phyloP scores from a whole-genome alignment of 2,888 invertebrate genomes.

The Drosophila niveifrons region DNA sequence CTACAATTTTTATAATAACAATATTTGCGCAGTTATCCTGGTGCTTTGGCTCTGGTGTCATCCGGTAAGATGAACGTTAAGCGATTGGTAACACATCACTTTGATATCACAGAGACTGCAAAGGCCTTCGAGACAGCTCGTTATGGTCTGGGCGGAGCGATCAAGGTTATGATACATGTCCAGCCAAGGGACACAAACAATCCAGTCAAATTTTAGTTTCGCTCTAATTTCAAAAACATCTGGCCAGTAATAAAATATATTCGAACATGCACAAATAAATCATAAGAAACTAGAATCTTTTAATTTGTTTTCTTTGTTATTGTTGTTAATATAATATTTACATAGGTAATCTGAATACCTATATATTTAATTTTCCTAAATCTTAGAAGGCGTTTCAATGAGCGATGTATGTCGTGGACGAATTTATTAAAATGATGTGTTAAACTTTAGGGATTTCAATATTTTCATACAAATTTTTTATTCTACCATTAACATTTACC shows the following conservation, averaged over 20 bases:
- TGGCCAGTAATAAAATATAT: not conserved
- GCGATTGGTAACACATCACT: conserved; percentile 94
- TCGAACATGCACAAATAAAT: not conserved
- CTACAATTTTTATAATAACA: not conserved
- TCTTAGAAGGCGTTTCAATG: not conserved
- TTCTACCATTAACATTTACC: too few species aligned
- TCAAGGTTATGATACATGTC: conserved; percentile 95
- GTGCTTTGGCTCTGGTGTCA: conserved; percentile 91
- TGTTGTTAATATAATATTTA: too few species aligned
- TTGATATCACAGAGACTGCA: conserved; percentile 90
- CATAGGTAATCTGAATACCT: conserved; percentile 1
- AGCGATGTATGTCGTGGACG: not conserved
- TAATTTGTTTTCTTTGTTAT: too few species aligned
- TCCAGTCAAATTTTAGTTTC: conserved; percentile 61
- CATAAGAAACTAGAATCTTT: not conserved
- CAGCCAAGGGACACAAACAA: conserved; percentile 87
- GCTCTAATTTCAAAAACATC: not conserved
- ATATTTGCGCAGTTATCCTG: conserved; percentile 88
- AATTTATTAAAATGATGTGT: not conserved
- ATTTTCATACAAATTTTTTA: not conserved
- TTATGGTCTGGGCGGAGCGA: conserved; percentile 89
- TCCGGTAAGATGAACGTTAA: conserved; percentile 92
- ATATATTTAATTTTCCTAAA: not conserved
- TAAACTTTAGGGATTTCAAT: not conserved
- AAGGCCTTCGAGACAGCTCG: conserved; percentile 94